These are phyloP conservation scores for Plusia festucae DNA, from an alignment of 2,888 invertebrate species.

Conservation along the genomic window DNA sequence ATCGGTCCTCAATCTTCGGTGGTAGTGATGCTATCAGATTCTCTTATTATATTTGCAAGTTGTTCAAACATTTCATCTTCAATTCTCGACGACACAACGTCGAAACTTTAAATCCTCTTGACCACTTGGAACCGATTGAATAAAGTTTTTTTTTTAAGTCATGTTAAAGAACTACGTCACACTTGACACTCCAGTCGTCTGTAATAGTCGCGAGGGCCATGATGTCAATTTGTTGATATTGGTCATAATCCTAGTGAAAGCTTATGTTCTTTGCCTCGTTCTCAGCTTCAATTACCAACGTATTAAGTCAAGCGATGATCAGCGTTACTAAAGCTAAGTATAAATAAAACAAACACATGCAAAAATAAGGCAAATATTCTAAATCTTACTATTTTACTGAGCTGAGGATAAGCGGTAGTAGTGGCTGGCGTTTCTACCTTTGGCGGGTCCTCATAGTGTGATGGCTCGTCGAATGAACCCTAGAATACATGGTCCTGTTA, in stretches of 20 bases:
- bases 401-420: slow-evolving; percentile 66
- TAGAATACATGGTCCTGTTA: slow-evolving; percentile 58
- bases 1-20: background rate
- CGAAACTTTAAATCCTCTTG: too few species aligned
- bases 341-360: slow-evolving; percentile 39
- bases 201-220: background rate
- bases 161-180: background rate
- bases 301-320: slow-evolving; percentile 42
- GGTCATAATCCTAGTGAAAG: background rate
- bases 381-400: slow-evolving; percentile 75
- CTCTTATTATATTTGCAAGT: too few species aligned
- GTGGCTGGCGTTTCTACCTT: slow-evolving; percentile 74
- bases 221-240: background rate
- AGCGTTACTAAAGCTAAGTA: slow-evolving; percentile 5
- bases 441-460: slow-evolving; percentile 90
- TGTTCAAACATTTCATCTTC: too few species aligned
- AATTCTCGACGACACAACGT: too few species aligned
- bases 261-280: background rate
- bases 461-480: slow-evolving; percentile 92
- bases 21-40: background rate
- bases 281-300: slow-evolving; percentile 11
- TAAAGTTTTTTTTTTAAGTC: too few species aligned
- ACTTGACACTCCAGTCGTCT: background rate
- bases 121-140: too few species aligned
- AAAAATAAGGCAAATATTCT: slow-evolving; percentile 37